These are phyloP conservation scores for Isotomurus palustris DNA, from an alignment of 2,888 invertebrate genomes.

Conservation along the genomic window DNA sequence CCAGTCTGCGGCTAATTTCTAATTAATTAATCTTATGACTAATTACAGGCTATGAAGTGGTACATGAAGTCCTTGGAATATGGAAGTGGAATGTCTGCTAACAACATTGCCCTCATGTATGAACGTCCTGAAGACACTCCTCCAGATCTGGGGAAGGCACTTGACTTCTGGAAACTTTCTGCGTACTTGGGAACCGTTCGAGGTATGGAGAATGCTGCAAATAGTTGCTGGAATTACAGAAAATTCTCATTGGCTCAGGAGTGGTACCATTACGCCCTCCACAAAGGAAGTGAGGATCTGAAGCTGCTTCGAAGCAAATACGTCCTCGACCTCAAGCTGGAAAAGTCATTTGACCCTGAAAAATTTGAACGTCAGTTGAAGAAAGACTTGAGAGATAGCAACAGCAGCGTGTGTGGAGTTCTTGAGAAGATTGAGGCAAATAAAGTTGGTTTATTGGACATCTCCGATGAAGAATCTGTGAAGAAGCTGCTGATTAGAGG, in stretches of 20 bases:
- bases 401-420: too few relatives aligned
- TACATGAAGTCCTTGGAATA: conserved; percentile 13
- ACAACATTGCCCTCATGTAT: conserved; percentile 19
- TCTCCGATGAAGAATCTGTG: too few relatives aligned
- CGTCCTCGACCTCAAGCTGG: too few relatives aligned
- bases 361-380: too few relatives aligned
- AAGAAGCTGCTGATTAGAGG: too few relatives aligned
- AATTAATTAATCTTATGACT: background rate
- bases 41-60: conserved; percentile 11
- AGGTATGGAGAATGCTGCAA: conserved; percentile 9
- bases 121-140: background rate
- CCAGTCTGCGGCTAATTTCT: too few relatives aligned
- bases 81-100: conserved; percentile 7
- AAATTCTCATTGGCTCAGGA: background rate
- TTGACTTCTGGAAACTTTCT: conserved; percentile 12
- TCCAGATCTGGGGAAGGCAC: conserved; percentile 1
- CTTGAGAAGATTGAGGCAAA: too few relatives aligned
- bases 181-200: background rate
- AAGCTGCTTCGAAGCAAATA: too few relatives aligned
- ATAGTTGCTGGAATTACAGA: background rate
- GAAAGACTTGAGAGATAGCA: too few relatives aligned
- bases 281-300: conserved; percentile 8
- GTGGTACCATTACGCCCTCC: conserved; percentile 6
- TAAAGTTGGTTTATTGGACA: too few relatives aligned
- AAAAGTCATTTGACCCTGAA: too few relatives aligned